A percentile compares a stretch with the other conserved stretches of the same genome.
These are phyloP conservation scores for Phataginus tricuspis DNA, from an alignment of 2,797 vertebrate genomes.

Conservation along the genomic window DNA sequence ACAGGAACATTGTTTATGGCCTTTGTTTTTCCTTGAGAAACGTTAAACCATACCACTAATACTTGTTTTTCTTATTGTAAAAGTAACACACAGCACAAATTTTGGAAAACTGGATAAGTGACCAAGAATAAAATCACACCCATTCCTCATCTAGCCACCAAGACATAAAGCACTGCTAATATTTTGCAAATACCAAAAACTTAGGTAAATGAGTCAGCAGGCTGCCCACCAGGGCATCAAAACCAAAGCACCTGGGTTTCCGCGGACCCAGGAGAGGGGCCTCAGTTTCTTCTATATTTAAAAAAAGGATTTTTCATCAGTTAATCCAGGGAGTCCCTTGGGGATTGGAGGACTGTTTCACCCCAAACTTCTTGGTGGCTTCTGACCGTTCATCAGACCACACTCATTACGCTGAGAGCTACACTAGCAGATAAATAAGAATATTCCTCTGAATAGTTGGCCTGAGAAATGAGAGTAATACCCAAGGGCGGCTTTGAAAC, in stretches of 20 bases:
- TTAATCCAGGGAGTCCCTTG: background rate
- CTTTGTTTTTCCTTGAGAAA: background rate
- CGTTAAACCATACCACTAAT: background rate
- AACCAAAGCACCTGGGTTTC: background rate
- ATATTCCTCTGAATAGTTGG: background rate
- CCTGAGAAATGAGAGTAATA: background rate
- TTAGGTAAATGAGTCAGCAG: background rate
- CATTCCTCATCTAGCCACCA: background rate
- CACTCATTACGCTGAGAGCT: background rate
- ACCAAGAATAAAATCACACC: background rate
- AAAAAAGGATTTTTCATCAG: background rate
- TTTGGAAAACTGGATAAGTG: background rate
- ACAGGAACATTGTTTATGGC: background rate
- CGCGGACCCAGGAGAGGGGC: background rate
- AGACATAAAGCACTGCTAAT: background rate
- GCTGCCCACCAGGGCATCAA: background rate
- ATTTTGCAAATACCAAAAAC: conserved; percentile 13
- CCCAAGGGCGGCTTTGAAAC: background rate
- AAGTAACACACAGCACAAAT: background rate
- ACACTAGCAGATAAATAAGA: background rate
- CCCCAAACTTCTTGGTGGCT: background rate
- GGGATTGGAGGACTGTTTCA: background rate
- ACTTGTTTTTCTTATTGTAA: background rate
- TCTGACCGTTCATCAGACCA: background rate
- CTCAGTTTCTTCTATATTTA: background rate